Base-by-base conservation (phyloP, 2,888 invertebrate genomes). In the Antheraea assamensis region DNA sequence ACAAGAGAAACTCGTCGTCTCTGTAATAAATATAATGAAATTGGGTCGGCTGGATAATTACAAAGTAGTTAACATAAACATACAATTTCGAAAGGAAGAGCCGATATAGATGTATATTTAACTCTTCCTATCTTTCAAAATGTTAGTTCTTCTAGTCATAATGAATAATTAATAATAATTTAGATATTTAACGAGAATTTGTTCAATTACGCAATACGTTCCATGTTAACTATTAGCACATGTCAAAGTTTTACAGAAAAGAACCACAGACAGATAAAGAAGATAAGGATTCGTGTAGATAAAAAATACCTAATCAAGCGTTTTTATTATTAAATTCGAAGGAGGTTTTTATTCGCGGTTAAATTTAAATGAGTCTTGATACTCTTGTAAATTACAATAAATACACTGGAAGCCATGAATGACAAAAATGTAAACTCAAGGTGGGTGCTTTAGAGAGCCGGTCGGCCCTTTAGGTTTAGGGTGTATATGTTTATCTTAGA, bases 131-230 rank as follows among this genome's bases (percentile, higher is more conserved):
- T 66, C 17, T 2, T 66, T 66, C 19, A 3, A 31, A 73, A 72
- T 76, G 71, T 73, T 72, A 55, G 74, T 73, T 72, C 73, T 75
- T 47, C 71, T 72, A 73, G 52, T 75, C 77, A 76, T 78, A 75
- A 74, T 74, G 71, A 58, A 72, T 70, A 42, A 24, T 70, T 42
- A 13, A 70, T 61, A 55, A 24, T 66, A 73, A 66, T 49, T 4
- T 13, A 24, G 4, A 5, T n/a, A 55, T 74, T 73, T 71, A 66
- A 76, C 75, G 71, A 74, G 71, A 72, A 76, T 78, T 75, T 77
- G 75, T 74, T 74, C 35, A 75, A 73, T 75, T 30, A 73, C 61
- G 47, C 71, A 70, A 72, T 61, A 74, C 70, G 35, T 52, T 70
- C 52, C 71, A 73, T 73, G 55, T 49, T 72, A 68, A 70, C 49